Evolutionary conservation across 1,140 invertebrate genomes (phyloP), one percentile per base, ranked within the genome.

Genomic region (Drosophila santomea): DNA sequence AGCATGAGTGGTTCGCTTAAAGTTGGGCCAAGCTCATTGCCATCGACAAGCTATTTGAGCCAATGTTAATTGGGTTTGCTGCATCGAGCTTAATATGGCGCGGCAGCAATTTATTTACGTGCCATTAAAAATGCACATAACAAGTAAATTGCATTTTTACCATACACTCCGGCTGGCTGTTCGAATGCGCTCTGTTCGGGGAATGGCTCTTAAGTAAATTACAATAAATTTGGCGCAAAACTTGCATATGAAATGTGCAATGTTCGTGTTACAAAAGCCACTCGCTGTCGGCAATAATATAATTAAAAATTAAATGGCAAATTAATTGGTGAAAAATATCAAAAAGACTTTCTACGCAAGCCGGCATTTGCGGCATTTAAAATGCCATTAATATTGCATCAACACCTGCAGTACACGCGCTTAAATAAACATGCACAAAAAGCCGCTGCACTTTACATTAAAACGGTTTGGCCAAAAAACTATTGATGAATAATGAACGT

Each of bases 361-460:
- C 67, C 51, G 51, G 41, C 59, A 77, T 76, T 71, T 78, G 82
- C 20, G 66, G 71, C 82, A 88, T 88, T 86, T 86, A 83, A 86
- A 86, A 86, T 83, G 71, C 61, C 83, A 86, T 86, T 83, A 86
- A 86, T 86, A 88, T 79, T 86, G 82, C 82, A 86, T 73, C 83
- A 76, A 86, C 79, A 88, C 83, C 82, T 88, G 82, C 61, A 88
- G 61, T 56, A 66, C 45, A 52, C 25, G 28, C 55, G 74, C 56
- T 77, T 69, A 77, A 77, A 76, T 69, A 77, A 64, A 71, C 60
- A 75, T 56, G 36, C 74, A 62, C 55, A 68, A 76, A 76, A 76
- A 68, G 52, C 55, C 39, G 14, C 57, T 48, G 61, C 56, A 67
- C 58, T 67, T 82, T 64, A 66, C 79, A 82, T 82, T 82, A 74